Base-by-base conservation (phyloP, 2,888 invertebrate genomes). In the Carterocephalus palaemon region DNA sequence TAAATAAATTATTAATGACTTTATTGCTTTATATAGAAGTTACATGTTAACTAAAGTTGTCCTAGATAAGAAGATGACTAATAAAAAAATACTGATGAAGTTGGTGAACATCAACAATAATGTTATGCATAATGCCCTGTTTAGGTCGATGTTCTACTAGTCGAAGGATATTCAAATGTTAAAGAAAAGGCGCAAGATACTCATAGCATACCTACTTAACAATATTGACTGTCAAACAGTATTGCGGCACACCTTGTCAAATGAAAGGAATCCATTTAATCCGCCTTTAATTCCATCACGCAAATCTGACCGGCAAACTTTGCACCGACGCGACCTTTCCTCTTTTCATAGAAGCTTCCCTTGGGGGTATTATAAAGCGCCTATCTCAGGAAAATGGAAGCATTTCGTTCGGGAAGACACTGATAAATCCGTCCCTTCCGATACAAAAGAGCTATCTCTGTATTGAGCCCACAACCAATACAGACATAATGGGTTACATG, bases 391-490 rank as follows among this genome's bases (percentile, higher is more conserved):
- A 38, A 29, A 37, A 36, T 28, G 28, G 28, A 13, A 38, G 28
- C 26, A 38, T 38, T 38, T 19, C 37, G 19, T 28, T 19, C 13
- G 26, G 37, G 8, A 28, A 7, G 17, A 4, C 17, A 9, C 28
- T 28, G 37, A 38, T 38, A 38, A 38, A 38, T 38, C 37, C 28
- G 37, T 34, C 37, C 37, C 26, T 37, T 28, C 7, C 37, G 5
- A 28, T 23, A 38, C 37, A 38, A 38, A 26, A 23, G 23, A 26
- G 6, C 15, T n/a, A 6, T 6, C n/a, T 28, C n/a, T 28, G 13
- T 28, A 28, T 28, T 28, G 28, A 15, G 7, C 4, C 15, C 4
- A 28, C n/a, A 28, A n/a, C n/a, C n/a, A n/a, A n/a, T n/a, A 28
- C 28, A 28, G 8, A 28, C n/a, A 28, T 28, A 28, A 15, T 15